Evolutionary conservation across 2,888 invertebrate genomes (phyloP), one percentile per base, ranked within the genome.

Genomic region (Pheosia gnoma): DNA sequence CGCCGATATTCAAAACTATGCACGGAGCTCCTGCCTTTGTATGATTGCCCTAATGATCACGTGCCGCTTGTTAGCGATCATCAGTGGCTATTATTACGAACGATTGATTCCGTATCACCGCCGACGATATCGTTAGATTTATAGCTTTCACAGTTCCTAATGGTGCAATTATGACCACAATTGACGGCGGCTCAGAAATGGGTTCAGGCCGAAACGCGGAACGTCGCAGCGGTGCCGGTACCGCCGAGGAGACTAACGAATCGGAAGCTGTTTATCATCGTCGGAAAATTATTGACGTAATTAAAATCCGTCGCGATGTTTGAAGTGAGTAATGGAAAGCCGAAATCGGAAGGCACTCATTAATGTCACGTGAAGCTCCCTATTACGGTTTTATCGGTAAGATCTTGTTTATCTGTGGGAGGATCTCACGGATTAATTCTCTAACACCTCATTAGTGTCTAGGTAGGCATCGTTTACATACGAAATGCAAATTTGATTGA

Each of bases 381-480:
- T 82, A 84, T 85, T 84, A 78, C 75, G 59, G 68, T 74, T 79
- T 86, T 87, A 90, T 88, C 87, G 75, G 74, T 69, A 70, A 77
- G 76, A 91, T 88, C 86, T 86, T 74, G 74, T 75, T 86, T 89
- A 91, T 90, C 89, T 82, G 68, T 65, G 70, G 68, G 63, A 74
- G 82, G 79, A 91, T 92, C 92, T 86, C 67, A 77, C 75, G 83
- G 80, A 91, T 92, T 91, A 91, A 91, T 91, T 88, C 79, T 71
- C 84, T 87, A 87, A 90, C 92, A 92, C 92, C 88, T 91, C 89
- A 91, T 92, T 91, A 93, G 88, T 84, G 90, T 87, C 84, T 68
- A 72, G 74, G 77, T 72, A 74, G 79, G 82, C 80, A 82, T 79
- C 81, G 81, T 88, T 87, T 84, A 90, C 87, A 87, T 85, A 85